phyloP scores from a whole-genome alignment of 2,113 vertebrate species.

The Cynopterus brachyotis region DNA sequence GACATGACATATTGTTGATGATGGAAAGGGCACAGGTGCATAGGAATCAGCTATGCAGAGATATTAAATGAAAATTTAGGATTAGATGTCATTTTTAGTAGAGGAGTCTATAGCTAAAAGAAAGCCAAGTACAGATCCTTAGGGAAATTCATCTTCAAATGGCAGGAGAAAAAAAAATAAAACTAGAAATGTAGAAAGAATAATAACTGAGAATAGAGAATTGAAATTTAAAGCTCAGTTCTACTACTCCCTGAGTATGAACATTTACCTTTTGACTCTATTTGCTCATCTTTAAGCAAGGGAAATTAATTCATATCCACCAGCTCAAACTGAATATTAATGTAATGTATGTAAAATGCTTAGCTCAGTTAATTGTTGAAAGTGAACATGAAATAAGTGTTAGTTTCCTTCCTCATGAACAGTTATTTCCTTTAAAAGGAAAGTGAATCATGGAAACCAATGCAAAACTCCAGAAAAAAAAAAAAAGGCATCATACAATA shows the following conservation, averaged over 20 bases:
- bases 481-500: not conserved
- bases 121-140: not conserved
- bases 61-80: not conserved
- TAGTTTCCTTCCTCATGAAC: not conserved
- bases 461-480: not conserved
- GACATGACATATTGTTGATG: not conserved
- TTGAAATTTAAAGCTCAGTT: not conserved
- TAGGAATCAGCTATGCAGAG: not conserved
- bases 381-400: not conserved
- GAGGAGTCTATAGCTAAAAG: not conserved
- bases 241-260: not conserved
- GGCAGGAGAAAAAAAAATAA: not conserved
- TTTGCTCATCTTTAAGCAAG: not conserved
- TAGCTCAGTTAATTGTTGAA: not conserved
- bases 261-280: not conserved
- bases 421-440: not conserved
- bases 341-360: not conserved
- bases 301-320: not conserved
- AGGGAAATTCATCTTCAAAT: not conserved
- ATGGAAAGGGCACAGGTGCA: not conserved
- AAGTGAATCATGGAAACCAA: not conserved
- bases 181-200: not conserved
- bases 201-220: not conserved
- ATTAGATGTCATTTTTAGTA: too few species aligned
- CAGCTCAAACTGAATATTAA: not conserved